A percentile compares a stretch with the other conserved stretches of the same genome.
These are phyloP conservation scores for Lottia gigantea DNA, from an alignment of 2,888 invertebrate species.

Conservation along the genomic window DNA sequence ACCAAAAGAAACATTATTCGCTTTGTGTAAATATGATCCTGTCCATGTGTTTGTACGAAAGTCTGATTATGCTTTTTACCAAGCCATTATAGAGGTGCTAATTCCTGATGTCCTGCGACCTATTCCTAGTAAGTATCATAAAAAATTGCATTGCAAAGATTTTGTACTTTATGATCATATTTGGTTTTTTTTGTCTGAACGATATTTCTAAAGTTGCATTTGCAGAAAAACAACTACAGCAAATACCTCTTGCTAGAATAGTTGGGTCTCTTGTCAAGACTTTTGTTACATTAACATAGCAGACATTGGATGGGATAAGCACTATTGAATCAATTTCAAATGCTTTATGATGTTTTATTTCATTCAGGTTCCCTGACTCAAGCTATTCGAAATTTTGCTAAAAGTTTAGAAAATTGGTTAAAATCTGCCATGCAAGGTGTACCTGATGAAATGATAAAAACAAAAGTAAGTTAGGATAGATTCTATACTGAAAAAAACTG, in stretches of 20 bases:
- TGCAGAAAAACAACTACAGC: too few species aligned
- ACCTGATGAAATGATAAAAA: conserved; percentile 82
- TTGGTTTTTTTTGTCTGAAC: too few species aligned
- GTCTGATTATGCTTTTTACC: conserved; percentile 92
- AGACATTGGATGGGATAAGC: too few species aligned
- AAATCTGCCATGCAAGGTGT: conserved; percentile 84
- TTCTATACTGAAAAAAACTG: too few species aligned
- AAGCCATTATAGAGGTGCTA: conserved; percentile 93
- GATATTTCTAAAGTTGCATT: too few species aligned
- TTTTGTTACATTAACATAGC: too few species aligned
- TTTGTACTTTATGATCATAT: neutral
- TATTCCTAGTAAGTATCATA: conserved; percentile 80
- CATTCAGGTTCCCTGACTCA: conserved; percentile 83
- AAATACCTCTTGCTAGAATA: too few species aligned
- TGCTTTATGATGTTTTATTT: conserved; percentile 12
- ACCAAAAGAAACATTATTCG: conserved; percentile 74
- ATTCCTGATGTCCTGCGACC: conserved; percentile 96
- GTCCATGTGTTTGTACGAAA: conserved; percentile 83
- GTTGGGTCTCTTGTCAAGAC: too few species aligned
- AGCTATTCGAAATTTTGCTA: conserved; percentile 90
- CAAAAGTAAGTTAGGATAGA: conserved; percentile 74
- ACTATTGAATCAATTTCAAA: too few species aligned
- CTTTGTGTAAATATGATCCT: conserved; percentile 77
- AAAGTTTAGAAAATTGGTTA: conserved; percentile 88
- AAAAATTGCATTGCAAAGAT: too few species aligned